Conservation (phyloP, 2,797 vertebrate genomes). For the Onychomys leucogaster region DNA sequence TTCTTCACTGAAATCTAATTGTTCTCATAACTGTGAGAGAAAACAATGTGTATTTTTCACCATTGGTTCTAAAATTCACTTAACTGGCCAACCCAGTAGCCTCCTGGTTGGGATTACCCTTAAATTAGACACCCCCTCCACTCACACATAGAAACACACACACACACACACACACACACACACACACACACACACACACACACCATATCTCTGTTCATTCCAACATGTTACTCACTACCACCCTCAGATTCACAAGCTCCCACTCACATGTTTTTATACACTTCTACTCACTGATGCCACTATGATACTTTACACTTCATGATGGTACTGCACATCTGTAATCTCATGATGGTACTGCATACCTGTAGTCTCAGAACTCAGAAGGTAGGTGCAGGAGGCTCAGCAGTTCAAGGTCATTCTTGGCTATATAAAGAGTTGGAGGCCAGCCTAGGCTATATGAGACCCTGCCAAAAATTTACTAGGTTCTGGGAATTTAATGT, state of each 20-base stretch:
- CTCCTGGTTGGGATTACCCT: not conserved
- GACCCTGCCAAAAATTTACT: not conserved
- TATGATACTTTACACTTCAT: not conserved
- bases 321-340: too few species aligned
- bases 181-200: not conserved
- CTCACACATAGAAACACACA: not conserved
- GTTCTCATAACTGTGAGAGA: not conserved
- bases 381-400: not conserved
- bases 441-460: not conserved
- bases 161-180: not conserved
- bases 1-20: constrained; percentile 21
- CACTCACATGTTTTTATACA: not conserved
- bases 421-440: not conserved
- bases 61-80: not conserved
- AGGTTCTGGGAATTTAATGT: not conserved
- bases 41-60: not conserved
- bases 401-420: not conserved
- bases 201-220: not conserved
- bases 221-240: not conserved
- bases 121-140: not conserved
- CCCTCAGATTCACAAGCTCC: too few species aligned
- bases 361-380: not conserved
- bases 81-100: not conserved
- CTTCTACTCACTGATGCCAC: not conserved
- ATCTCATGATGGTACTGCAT: too few species aligned